Evolutionary conservation across 2,113 vertebrate genomes (phyloP).

Genomic region (Nyctibius bracteatus): DNA sequence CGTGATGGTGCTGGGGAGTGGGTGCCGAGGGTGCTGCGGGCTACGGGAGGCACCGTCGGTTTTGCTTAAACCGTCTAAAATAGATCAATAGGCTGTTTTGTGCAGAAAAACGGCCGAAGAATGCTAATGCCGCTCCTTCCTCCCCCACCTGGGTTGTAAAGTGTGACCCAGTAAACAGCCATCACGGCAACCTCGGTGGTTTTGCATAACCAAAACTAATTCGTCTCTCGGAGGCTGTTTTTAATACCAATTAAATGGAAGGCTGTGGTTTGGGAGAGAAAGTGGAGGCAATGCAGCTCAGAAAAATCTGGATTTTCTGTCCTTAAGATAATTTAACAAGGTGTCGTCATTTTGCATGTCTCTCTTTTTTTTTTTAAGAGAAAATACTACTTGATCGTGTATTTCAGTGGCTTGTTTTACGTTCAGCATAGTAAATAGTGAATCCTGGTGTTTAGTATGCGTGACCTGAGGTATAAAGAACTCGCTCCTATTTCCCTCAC

Average conservation of each 20-base stretch:
- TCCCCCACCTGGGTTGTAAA: not conserved
- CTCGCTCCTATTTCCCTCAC: not conserved
- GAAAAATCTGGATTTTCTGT: slow-evolving; percentile 44
- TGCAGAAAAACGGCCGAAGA: not conserved
- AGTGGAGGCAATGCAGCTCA: not conserved
- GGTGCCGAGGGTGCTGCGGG: not conserved
- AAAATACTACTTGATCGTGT: not conserved
- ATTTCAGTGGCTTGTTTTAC: not conserved
- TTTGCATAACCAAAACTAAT: not conserved
- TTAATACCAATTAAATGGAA: not conserved
- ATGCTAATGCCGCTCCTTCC: not conserved
- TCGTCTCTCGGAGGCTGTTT: not conserved
- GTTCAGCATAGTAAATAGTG: not conserved
- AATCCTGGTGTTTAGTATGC: not conserved
- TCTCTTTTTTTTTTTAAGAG: not conserved
- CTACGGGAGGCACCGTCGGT: not conserved
- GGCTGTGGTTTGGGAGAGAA: not conserved
- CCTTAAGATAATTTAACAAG: not conserved
- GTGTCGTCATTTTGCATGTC: not conserved
- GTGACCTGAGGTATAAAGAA: not conserved
- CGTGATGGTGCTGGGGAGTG: not conserved
- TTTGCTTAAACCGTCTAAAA: not conserved
- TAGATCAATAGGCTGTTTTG: not conserved
- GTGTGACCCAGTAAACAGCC: slow-evolving; percentile 17
- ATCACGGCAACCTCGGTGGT: not conserved